phyloP scores from a whole-genome alignment of 2,797 vertebrate genomes.

The Malurus leucopterus region DNA sequence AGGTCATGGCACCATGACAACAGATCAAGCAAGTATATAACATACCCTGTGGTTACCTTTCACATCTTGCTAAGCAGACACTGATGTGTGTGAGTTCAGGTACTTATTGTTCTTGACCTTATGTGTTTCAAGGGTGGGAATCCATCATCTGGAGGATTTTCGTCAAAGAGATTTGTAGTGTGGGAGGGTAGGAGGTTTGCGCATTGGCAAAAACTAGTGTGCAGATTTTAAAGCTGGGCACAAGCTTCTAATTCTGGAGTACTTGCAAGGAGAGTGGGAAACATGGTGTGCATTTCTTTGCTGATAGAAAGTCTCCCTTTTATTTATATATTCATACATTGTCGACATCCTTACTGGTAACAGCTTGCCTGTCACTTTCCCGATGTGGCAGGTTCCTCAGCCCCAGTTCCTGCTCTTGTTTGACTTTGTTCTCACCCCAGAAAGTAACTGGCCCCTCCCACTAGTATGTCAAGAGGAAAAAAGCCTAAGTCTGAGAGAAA shows the following conservation, averaged over 20 bases:
- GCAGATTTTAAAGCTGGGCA: neutral
- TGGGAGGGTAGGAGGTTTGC: neutral
- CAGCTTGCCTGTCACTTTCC: neutral
- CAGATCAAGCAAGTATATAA: neutral
- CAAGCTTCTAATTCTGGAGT: neutral
- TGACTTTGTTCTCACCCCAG: neutral
- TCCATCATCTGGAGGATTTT: neutral
- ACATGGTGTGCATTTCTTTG: neutral
- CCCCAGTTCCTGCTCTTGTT: neutral
- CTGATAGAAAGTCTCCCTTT: neutral
- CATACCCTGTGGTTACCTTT: neutral
- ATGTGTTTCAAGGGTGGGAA: neutral
- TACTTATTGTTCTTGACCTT: neutral
- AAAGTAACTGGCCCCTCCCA: neutral
- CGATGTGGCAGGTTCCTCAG: neutral
- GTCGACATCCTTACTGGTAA: neutral
- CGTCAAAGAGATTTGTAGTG: neutral
- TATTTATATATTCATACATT: neutral
- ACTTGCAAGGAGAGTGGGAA: neutral
- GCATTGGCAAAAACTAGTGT: neutral
- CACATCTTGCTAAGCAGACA: neutral
- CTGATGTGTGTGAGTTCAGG: neutral
- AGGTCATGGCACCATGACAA: neutral
- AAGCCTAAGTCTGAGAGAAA: accelerated
- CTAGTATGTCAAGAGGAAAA: neutral